These are phyloP conservation scores for Onychomys leucogaster DNA, from an alignment of 2,797 vertebrate genomes.

Conservation along the genomic window DNA sequence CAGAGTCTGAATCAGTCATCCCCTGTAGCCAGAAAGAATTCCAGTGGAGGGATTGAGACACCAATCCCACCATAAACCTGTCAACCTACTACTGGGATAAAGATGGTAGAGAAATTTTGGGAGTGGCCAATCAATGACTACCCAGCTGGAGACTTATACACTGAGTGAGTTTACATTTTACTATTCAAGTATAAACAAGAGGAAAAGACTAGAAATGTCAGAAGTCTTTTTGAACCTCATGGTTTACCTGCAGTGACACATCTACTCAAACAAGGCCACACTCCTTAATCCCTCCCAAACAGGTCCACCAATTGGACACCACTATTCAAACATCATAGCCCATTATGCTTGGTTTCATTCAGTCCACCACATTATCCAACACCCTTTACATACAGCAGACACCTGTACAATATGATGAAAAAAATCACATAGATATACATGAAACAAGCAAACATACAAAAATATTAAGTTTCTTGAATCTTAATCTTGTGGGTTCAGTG, in stretches of 20 bases:
- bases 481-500: no score
- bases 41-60: not conserved
- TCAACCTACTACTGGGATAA: not conserved
- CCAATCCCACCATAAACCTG: fast-evolving
- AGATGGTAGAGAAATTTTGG: not conserved
- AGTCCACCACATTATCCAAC: not conserved
- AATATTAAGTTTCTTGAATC: not conserved
- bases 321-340: not conserved
- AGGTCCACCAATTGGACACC: not conserved
- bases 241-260: not conserved
- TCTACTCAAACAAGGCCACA: not conserved
- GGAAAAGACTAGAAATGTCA: not conserved
- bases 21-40: not conserved
- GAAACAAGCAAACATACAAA: not conserved
- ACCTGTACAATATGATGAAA: not conserved
- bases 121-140: not conserved
- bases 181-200: not conserved
- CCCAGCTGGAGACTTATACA: not conserved
- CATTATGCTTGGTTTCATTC: not conserved
- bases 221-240: not conserved
- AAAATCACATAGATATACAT: not conserved
- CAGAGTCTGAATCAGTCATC: not conserved
- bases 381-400: not conserved
- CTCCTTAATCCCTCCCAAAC: not conserved
- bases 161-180: not conserved